A percentile compares a stretch with the other conserved stretches of the same genome.
Evolutionary conservation across 2,113 vertebrate genomes (phyloP).

Genomic region (Sapajus apella): DNA sequence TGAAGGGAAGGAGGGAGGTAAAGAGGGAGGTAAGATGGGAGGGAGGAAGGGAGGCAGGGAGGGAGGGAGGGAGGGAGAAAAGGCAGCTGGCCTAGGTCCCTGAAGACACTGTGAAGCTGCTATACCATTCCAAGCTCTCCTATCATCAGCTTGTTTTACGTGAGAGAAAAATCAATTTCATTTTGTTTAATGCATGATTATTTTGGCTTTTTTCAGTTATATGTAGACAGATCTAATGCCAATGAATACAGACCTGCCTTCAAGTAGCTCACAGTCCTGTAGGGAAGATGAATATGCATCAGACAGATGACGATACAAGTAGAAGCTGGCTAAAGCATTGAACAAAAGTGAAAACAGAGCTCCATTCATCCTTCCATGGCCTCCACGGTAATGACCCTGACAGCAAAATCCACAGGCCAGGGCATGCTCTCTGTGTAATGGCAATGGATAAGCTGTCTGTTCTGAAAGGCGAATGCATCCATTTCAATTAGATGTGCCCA

Average conservation of each 20-base stretch:
- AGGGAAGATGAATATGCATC: neutral
- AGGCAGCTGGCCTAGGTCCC: neutral
- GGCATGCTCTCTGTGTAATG: neutral
- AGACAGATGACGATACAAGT: neutral
- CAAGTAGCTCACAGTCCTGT: constrained; percentile 7
- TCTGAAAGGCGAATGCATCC: constrained; percentile 68
- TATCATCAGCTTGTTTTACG: neutral
- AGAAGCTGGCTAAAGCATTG: neutral
- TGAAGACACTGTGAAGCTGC: neutral
- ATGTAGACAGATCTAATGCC: neutral
- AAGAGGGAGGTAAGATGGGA: too few species aligned
- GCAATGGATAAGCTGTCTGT: constrained; percentile 55
- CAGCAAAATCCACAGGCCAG: constrained; percentile 12
- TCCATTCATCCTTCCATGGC: neutral
- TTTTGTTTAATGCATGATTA: neutral
- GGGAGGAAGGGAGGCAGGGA: accelerated
- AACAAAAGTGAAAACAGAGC: neutral
- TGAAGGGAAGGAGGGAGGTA: neutral
- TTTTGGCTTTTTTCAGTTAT: neutral
- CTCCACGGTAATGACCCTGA: neutral
- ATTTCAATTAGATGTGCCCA: constrained; percentile 81
- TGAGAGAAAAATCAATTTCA: neutral
- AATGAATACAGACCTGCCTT: neutral
- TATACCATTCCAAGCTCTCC: neutral
- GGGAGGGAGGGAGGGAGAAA: accelerated